These are phyloP conservation scores for Drosophila melanosoma DNA, from an alignment of 2,888 invertebrate genomes.

Conservation along the genomic window DNA sequence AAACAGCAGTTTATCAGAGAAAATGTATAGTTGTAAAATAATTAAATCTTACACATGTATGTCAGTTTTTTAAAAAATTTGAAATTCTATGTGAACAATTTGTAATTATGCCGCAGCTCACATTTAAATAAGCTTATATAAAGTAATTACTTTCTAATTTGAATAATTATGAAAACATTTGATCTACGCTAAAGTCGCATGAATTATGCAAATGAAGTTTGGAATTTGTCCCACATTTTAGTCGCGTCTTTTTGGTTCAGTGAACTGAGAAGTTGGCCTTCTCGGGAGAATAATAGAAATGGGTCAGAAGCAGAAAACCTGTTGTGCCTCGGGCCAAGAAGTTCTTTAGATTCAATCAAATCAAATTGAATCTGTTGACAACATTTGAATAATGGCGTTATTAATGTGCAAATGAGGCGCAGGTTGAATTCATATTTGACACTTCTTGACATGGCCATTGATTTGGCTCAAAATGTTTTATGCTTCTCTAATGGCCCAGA, in stretches of 20 bases:
- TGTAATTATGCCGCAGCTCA: slow-evolving; percentile 2
- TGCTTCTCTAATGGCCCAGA: slow-evolving; percentile 49
- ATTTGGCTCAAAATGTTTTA: slow-evolving; percentile 51
- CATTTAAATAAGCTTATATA: not conserved
- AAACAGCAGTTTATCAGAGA: not conserved
- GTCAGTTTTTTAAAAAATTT: not conserved
- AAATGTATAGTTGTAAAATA: accelerated
- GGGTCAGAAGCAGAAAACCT: slow-evolving; percentile 66
- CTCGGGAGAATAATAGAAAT: slow-evolving; percentile 47
- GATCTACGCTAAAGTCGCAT: slow-evolving; percentile 10
- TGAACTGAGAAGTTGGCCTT: slow-evolving; percentile 50
- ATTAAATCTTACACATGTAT: not conserved
- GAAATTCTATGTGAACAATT: not conserved
- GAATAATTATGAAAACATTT: slow-evolving; percentile 20
- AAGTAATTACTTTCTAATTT: slow-evolving; percentile 30
- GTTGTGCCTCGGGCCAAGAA: slow-evolving; percentile 41
- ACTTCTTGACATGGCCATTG: slow-evolving; percentile 57
- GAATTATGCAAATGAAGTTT: slow-evolving; percentile 68
- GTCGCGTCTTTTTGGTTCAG: slow-evolving; percentile 54
- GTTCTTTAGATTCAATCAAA: slow-evolving; percentile 17
- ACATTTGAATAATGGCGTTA: slow-evolving; percentile 68
- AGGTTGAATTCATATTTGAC: slow-evolving; percentile 54
- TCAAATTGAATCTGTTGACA: slow-evolving; percentile 34
- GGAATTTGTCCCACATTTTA: slow-evolving; percentile 58
- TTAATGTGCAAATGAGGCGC: slow-evolving; percentile 72